Percentiles rank a stretch among this genome's conserved stretches.
These are phyloP conservation scores for Drosophila limbata DNA, from an alignment of 2,888 invertebrate genomes.

Conservation along the genomic window DNA sequence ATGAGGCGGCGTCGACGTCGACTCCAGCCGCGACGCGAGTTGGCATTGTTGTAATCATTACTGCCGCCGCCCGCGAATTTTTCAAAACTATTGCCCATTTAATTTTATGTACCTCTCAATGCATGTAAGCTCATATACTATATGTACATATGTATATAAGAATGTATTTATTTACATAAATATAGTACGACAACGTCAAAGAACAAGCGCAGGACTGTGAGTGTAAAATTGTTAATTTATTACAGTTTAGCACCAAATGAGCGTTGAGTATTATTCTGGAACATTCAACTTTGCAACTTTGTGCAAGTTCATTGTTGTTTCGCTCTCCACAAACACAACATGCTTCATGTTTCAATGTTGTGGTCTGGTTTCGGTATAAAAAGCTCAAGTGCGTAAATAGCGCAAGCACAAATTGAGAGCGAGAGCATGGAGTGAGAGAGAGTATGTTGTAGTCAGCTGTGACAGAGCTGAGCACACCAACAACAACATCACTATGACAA, in stretches of 20 bases:
- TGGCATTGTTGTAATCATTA: slow-evolving; percentile 25
- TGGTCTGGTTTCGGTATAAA: slow-evolving; percentile 11
- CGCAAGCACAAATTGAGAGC: slow-evolving; percentile 15
- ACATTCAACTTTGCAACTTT: background rate
- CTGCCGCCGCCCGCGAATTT: slow-evolving; percentile 58
- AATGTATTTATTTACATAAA: background rate
- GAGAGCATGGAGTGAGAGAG: slow-evolving; percentile 12
- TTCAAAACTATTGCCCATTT: slow-evolving; percentile 84
- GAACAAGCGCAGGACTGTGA: slow-evolving; percentile 1
- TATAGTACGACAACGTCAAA: background rate
- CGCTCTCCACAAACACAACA: background rate
- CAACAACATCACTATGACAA: slow-evolving; percentile 21
- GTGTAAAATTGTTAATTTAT: background rate
- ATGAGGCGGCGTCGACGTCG: slow-evolving; percentile 41
- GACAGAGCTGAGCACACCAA: slow-evolving; percentile 14
- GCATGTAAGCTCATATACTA: background rate
- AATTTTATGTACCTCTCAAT: slow-evolving; percentile 10
- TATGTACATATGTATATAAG: background rate
- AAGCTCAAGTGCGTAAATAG: slow-evolving; percentile 16
- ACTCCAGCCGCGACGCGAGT: slow-evolving; percentile 50
- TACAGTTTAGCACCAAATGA: background rate
- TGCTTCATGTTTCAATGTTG: background rate
- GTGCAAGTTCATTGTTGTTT: background rate
- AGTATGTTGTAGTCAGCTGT: slow-evolving; percentile 47
- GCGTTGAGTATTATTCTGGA: background rate